phyloP scores from a whole-genome alignment of 2,113 vertebrate species.

The Pavo muticus region DNA sequence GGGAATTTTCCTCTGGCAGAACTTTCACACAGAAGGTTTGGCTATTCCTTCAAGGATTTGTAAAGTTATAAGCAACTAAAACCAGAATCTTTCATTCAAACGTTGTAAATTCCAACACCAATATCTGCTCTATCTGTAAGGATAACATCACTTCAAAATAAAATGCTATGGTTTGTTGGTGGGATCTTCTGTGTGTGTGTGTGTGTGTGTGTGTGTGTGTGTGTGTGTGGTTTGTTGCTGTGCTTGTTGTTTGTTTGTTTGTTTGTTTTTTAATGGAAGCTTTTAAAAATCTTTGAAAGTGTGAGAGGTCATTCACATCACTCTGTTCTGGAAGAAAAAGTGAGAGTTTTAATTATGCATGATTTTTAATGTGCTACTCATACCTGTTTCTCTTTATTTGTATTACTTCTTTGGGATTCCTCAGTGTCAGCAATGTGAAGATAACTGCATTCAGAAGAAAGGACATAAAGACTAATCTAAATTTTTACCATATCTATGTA shows the following conservation, averaged over 20 bases:
- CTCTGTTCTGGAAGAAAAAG: background rate
- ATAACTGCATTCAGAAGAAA: conserved; percentile 40
- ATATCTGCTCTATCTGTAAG: background rate
- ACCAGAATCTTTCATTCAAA: background rate
- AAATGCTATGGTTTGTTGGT: background rate
- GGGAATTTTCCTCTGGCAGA: background rate
- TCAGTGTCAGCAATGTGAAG: background rate
- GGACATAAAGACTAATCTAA: conserved; percentile 13
- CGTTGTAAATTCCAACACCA: background rate
- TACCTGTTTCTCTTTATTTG: conserved; percentile 34
- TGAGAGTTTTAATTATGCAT: background rate
- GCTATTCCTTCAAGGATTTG: background rate
- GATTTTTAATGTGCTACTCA: background rate
- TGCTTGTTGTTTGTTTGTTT: too few relatives aligned
- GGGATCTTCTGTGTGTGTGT: too few relatives aligned
- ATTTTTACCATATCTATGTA: conserved; percentile 16
- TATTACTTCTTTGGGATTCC: conserved; percentile 1
- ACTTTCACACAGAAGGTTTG: background rate
- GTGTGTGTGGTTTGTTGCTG: too few relatives aligned
- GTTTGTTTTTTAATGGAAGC: accelerated
- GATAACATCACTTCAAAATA: background rate
- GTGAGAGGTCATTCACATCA: background rate
- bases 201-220: too few relatives aligned
- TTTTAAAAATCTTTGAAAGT: background rate
- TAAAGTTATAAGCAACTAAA: background rate